These are phyloP conservation scores for Thamnophis elegans DNA, from an alignment of 2,797 vertebrate genomes.

Conservation along the genomic window DNA sequence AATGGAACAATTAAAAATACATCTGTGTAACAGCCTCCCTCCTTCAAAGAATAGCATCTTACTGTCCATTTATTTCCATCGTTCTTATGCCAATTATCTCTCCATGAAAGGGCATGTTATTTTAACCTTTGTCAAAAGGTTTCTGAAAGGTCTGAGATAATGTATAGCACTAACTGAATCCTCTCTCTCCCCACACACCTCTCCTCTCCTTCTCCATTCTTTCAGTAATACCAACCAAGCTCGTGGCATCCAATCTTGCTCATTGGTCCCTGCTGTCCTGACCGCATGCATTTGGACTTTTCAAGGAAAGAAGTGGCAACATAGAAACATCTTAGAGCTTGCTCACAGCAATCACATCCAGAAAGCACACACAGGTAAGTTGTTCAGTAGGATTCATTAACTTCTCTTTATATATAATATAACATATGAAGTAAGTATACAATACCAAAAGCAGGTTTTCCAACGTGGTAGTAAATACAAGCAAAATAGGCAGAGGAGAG, in stretches of 20 bases:
- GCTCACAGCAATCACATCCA: too few species aligned
- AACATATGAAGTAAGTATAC: too few species aligned
- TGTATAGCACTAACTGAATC: neutral
- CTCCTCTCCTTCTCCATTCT: neutral
- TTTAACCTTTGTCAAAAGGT: neutral
- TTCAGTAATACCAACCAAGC: neutral
- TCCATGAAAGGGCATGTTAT: neutral
- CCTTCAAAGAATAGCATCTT: neutral
- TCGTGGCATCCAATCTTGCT: neutral
- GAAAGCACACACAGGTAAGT: too few species aligned
- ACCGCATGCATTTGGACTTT: neutral
- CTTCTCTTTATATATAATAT: too few species aligned
- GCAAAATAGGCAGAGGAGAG: too few species aligned
- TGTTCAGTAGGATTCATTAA: too few species aligned
- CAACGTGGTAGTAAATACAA: too few species aligned
- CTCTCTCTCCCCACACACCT: neutral
- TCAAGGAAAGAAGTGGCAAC: neutral
- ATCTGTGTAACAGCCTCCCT: neutral
- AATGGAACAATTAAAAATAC: neutral
- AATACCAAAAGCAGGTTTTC: too few species aligned
- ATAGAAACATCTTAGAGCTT: neutral
- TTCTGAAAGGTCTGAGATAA: neutral
- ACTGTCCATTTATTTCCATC: neutral
- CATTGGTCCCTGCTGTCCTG: neutral
- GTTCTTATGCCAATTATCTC: neutral